Evolutionary conservation across 2,888 invertebrate genomes (phyloP).

Genomic region (Oscheius sp.): DNA sequence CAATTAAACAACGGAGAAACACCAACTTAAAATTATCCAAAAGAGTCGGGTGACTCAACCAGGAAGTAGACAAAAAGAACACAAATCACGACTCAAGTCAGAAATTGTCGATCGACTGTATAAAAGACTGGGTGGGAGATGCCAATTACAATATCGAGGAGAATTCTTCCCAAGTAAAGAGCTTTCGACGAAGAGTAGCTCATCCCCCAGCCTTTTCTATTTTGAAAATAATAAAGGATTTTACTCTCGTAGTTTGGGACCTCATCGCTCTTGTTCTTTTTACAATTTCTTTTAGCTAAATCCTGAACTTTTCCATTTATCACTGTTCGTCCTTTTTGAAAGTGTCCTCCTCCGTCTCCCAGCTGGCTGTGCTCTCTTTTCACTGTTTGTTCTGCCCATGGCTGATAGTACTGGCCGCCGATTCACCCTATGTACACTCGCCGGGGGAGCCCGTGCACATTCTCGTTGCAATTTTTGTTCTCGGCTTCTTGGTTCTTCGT

Average conservation of each 20-base stretch:
- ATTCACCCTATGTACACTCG: conserved; percentile 19
- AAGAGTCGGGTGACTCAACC: not conserved
- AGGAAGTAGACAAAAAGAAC: not conserved
- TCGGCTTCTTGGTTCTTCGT: not conserved
- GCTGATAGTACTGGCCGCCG: conserved; percentile 27
- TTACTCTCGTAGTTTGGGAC: too few species aligned
- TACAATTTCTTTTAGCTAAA: too few species aligned
- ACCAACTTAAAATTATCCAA: not conserved
- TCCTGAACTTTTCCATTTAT: not conserved
- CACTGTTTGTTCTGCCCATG: conserved; percentile 30
- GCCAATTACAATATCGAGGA: too few species aligned
- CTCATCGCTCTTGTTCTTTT: too few species aligned
- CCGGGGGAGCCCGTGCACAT: not conserved
- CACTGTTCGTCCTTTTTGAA: not conserved
- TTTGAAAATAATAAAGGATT: too few species aligned
- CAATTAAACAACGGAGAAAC: not conserved
- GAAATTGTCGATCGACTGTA: not conserved
- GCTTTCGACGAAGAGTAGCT: too few species aligned
- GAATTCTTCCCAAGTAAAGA: too few species aligned
- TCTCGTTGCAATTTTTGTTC: not conserved
- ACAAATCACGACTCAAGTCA: conserved; percentile 18
- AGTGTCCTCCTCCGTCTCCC: conserved; percentile 3
- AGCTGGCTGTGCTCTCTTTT: not conserved
- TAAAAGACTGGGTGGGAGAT: too few species aligned
- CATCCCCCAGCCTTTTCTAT: too few species aligned